phyloP scores from a whole-genome alignment of 2,888 invertebrate species.

The Dryobotodes eremita region DNA sequence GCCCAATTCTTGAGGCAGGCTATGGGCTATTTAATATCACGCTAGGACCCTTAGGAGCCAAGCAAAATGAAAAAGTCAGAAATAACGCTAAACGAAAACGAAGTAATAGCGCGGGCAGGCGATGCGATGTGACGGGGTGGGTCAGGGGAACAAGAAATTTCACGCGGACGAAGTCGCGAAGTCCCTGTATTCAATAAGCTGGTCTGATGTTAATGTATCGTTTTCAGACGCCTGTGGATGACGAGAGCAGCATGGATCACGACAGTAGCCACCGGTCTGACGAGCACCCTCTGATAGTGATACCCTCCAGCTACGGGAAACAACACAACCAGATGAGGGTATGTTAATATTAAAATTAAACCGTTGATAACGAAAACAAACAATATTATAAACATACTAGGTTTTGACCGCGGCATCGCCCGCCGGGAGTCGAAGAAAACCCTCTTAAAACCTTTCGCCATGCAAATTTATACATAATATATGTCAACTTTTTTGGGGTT shows the following conservation, averaged over 20 bases:
- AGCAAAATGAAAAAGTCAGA: no score
- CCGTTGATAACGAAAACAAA: neutral
- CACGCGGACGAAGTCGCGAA: no score
- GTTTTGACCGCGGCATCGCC: neutral
- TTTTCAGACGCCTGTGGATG: conserved; percentile 54
- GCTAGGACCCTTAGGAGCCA: no score
- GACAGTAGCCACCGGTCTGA: conserved; percentile 59
- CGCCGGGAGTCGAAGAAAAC: neutral
- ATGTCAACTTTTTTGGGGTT: neutral
- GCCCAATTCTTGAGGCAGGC: no score
- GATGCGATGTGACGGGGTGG: no score
- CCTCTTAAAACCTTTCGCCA: neutral
- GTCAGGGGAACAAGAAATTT: no score
- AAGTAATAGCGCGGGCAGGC: no score
- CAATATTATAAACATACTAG: neutral
- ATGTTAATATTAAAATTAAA: neutral
- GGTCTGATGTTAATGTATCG: conserved; percentile 4
- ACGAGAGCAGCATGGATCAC: conserved; percentile 59
- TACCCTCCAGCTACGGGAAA: conserved; percentile 74
- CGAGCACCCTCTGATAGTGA: conserved; percentile 81
- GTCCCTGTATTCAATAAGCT: neutral
- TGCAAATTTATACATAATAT: neutral
- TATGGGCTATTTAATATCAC: no score
- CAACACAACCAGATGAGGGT: conserved; percentile 52
- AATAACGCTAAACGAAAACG: no score